Conservation (phyloP, 2,113 vertebrate genomes). For the Bucco capensis region DNA sequence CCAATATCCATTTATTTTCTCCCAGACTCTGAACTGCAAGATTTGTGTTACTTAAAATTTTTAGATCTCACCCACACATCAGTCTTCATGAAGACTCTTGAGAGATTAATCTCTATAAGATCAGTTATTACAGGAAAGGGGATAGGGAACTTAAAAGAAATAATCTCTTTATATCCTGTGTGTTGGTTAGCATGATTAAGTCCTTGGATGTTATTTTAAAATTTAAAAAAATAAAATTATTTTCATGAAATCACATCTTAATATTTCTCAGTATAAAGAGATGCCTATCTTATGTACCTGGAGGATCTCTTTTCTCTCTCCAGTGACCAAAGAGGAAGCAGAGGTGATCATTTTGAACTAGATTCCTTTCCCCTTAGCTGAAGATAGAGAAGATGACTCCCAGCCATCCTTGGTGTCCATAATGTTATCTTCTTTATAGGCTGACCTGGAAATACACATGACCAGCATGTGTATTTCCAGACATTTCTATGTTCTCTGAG, state of each 20-base stretch:
- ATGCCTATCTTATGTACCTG: neutral
- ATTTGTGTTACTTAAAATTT: neutral
- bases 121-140: neutral
- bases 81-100: neutral
- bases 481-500: neutral
- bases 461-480: neutral
- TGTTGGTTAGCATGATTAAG: neutral
- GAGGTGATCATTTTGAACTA: neutral
- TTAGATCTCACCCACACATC: neutral
- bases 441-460: no score
- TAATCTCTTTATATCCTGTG: neutral
- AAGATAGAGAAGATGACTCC: neutral
- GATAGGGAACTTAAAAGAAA: neutral
- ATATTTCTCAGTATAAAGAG: neutral
- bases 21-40: neutral
- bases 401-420: neutral
- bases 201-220: neutral
- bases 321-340: neutral
- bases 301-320: neutral
- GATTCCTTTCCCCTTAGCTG: neutral
- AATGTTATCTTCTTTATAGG: accelerated
- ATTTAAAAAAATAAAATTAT: neutral
- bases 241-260: neutral
- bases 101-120: neutral
- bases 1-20: neutral